phyloP scores from a whole-genome alignment of 2,113 vertebrate species.

The Salvelinus fontinalis region DNA sequence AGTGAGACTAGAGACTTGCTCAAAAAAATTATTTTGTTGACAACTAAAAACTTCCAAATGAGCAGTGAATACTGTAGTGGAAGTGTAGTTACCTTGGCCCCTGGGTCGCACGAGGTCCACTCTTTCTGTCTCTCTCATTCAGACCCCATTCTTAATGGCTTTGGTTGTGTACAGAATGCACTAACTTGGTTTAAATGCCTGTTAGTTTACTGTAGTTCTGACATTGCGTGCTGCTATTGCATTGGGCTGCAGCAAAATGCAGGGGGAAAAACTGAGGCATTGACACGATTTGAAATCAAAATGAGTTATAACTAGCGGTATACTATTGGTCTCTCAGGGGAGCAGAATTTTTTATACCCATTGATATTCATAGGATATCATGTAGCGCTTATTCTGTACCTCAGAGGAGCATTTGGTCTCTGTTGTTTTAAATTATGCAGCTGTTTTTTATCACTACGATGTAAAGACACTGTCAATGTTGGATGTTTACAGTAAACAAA shows the following conservation, averaged over 20 bases:
- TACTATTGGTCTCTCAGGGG: conserved; percentile 57
- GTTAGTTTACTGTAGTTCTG: conserved; percentile 39
- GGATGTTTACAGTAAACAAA: conserved; percentile 53
- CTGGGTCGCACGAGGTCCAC: conserved; percentile 29
- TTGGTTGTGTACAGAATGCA: conserved; percentile 22
- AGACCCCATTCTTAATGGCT: conserved; percentile 31
- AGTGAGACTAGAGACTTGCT: conserved; percentile 18
- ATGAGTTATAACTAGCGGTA: conserved; percentile 53
- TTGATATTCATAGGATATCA: conserved; percentile 54
- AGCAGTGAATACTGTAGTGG: conserved; percentile 1
- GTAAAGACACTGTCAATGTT: conserved; percentile 33
- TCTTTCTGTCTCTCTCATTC: conserved; percentile 41
- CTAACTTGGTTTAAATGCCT: conserved; percentile 49
- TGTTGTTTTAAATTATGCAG: conserved; percentile 59
- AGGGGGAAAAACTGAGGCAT: conserved; percentile 28
- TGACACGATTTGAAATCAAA: conserved; percentile 41
- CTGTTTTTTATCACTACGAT: conserved; percentile 30
- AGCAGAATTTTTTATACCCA: conserved; percentile 47
- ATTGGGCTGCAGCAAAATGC: conserved; percentile 33
- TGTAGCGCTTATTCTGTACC: conserved; percentile 37
- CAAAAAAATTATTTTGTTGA: conserved; percentile 55
- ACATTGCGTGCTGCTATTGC: conserved; percentile 41
- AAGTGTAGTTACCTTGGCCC: conserved; percentile 45
- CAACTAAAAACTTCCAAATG: conserved; percentile 29
- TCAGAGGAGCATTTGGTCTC: conserved; percentile 51